These are phyloP conservation scores for Drosophila prolongata DNA, from an alignment of 2,888 invertebrate genomes.

Conservation along the genomic window DNA sequence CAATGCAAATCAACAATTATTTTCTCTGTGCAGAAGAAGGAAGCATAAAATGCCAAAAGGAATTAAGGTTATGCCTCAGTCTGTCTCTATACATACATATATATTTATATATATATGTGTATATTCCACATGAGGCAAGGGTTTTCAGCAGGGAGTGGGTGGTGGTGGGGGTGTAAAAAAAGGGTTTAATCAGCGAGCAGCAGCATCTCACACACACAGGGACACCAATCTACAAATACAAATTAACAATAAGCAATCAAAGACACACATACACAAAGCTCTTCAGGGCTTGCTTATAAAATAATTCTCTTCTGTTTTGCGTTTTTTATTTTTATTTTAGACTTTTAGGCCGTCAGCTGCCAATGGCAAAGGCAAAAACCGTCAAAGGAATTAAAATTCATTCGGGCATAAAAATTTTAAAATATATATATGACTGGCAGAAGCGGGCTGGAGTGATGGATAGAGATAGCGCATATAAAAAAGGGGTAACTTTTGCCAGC, in stretches of 20 bases:
- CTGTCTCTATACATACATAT: constrained; percentile 8
- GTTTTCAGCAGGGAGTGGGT: constrained; percentile 23
- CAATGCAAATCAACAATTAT: neutral
- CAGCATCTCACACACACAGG: constrained; percentile 35
- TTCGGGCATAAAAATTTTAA: constrained; percentile 84
- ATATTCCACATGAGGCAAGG: constrained; percentile 53
- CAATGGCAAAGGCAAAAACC: constrained; percentile 72
- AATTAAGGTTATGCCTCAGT: constrained; percentile 59
- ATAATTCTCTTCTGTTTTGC: constrained; percentile 23
- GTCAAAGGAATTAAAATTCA: constrained; percentile 85
- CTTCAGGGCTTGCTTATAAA: constrained; percentile 32
- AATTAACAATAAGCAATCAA: constrained; percentile 79
- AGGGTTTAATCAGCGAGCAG: constrained; percentile 75
- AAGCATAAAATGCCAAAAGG: constrained; percentile 75
- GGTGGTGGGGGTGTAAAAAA: constrained; percentile 58
- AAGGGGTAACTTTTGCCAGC: constrained; percentile 73
- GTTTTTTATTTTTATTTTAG: constrained; percentile 43
- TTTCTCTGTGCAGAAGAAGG: constrained; percentile 52
- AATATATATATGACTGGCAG: constrained; percentile 70
- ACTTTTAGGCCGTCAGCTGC: constrained; percentile 76
- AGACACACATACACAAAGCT: constrained; percentile 54
- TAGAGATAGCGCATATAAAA: constrained; percentile 50
- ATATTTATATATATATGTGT: constrained; percentile 42
- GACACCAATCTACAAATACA: constrained; percentile 73
- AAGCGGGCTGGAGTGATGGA: constrained; percentile 21